phyloP scores from a whole-genome alignment of 2,113 vertebrate species.

The Sapayoa aenigma region DNA sequence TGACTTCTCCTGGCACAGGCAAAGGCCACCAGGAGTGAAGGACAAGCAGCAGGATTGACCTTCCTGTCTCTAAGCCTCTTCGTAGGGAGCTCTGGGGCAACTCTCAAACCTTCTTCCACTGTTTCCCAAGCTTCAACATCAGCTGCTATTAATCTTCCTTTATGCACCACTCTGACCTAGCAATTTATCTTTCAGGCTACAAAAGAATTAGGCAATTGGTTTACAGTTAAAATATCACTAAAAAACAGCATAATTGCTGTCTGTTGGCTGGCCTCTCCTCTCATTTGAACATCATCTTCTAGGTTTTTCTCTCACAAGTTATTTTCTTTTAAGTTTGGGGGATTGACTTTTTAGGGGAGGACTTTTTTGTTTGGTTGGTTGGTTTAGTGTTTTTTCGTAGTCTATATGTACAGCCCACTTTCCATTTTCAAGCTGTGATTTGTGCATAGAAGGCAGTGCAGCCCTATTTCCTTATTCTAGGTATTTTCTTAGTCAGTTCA shows the following conservation, averaged over 20 bases:
- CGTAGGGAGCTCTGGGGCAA: background rate
- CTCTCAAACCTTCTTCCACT: background rate
- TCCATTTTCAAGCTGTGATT: background rate
- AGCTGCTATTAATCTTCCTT: background rate
- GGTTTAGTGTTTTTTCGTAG: background rate
- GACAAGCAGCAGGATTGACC: fast-evolving
- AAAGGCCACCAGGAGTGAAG: background rate
- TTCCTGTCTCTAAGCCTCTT: background rate
- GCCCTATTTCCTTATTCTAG: background rate
- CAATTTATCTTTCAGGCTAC: background rate
- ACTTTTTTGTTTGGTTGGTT: background rate
- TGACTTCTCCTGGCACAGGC: background rate
- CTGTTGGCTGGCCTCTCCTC: background rate
- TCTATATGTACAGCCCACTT: background rate
- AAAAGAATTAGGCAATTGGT: background rate
- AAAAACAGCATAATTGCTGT: background rate
- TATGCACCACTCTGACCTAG: background rate
- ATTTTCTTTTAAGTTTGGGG: background rate
- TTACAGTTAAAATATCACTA: background rate
- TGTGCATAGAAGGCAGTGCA: background rate
- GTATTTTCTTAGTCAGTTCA: background rate
- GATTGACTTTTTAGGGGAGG: background rate
- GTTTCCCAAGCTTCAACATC: background rate
- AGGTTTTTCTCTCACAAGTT: background rate
- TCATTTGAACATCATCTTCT: background rate